Conservation (phyloP, 2,888 invertebrate genomes). For the Amblyteles armatorius region DNA sequence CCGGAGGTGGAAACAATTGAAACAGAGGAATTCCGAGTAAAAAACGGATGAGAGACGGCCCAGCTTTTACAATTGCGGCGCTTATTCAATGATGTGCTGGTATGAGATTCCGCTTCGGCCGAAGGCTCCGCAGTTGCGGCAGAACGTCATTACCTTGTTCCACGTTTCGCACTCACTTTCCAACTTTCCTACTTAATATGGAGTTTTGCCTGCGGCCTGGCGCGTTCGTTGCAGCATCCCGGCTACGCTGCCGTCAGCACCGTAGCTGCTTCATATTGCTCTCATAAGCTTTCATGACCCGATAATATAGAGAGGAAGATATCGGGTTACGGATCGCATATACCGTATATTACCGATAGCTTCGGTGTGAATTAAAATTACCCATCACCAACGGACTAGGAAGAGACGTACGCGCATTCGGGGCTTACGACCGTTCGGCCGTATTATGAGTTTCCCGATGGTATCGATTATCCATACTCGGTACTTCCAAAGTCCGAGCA, state of each 20-base stretch:
- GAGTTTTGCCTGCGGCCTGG: neutral
- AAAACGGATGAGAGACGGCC: constrained; percentile 10
- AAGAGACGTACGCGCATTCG: neutral
- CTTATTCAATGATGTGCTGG: constrained; percentile 54
- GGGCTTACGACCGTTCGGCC: neutral
- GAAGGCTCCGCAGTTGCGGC: constrained; percentile 13
- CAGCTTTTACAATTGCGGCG: constrained; percentile 33
- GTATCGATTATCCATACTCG: constrained; percentile 8
- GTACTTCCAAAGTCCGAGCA: neutral
- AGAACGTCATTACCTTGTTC: neutral
- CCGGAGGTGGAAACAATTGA: neutral
- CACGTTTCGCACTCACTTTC: constrained; percentile 14
- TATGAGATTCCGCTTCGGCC: constrained; percentile 30
- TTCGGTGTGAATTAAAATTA: neutral
- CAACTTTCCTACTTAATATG: neutral
- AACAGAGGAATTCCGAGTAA: neutral
- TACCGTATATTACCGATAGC: constrained; percentile 28
- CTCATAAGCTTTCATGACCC: constrained; percentile 63
- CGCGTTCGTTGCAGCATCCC: constrained; percentile 16
- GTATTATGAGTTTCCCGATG: neutral
- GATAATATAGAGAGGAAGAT: constrained; percentile 55
- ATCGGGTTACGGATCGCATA: constrained; percentile 36
- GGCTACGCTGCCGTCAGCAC: constrained; percentile 12
- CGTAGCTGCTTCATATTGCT: constrained; percentile 46
- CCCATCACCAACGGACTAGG: neutral